These are phyloP conservation scores for Thyatira batis DNA, from an alignment of 2,888 invertebrate genomes.

Conservation along the genomic window DNA sequence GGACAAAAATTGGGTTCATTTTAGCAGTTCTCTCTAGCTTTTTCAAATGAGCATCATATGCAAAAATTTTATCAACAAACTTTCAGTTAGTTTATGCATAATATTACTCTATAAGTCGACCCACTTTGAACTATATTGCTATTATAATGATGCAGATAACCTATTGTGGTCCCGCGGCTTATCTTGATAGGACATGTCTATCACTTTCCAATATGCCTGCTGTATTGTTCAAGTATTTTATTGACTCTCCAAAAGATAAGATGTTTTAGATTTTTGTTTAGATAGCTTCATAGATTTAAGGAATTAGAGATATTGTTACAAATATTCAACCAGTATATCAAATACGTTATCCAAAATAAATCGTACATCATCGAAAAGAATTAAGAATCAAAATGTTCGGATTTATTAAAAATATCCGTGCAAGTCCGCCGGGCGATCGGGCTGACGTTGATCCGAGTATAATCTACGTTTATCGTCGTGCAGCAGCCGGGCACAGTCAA, in stretches of 20 bases:
- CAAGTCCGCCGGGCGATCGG: conserved; percentile 49
- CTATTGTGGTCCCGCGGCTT: conserved; percentile 30
- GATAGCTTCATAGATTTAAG: no score
- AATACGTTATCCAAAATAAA: neutral
- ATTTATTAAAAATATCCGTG: conserved; percentile 44
- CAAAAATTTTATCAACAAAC: conserved; percentile 5
- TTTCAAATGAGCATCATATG: neutral
- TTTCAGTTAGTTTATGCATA: conserved; percentile 25
- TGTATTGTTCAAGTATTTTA: neutral
- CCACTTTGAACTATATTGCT: conserved; percentile 25
- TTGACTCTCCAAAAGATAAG: neutral
- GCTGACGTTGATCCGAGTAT: conserved; percentile 61
- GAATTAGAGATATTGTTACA: no score
- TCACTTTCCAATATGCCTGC: conserved; percentile 32
- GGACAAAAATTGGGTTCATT: no score
- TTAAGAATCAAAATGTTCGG: conserved; percentile 22
- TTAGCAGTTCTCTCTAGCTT: no score
- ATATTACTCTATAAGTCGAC: conserved; percentile 23
- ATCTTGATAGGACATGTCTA: conserved; percentile 40
- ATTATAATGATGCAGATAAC: conserved; percentile 27
- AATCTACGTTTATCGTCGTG: conserved; percentile 74
- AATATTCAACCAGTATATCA: neutral
- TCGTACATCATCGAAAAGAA: neutral
- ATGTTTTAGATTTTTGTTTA: neutral
- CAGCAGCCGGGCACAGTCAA: conserved; percentile 59